phyloP scores from a whole-genome alignment of 2,888 invertebrate species.

The Syrphus vitripennis region DNA sequence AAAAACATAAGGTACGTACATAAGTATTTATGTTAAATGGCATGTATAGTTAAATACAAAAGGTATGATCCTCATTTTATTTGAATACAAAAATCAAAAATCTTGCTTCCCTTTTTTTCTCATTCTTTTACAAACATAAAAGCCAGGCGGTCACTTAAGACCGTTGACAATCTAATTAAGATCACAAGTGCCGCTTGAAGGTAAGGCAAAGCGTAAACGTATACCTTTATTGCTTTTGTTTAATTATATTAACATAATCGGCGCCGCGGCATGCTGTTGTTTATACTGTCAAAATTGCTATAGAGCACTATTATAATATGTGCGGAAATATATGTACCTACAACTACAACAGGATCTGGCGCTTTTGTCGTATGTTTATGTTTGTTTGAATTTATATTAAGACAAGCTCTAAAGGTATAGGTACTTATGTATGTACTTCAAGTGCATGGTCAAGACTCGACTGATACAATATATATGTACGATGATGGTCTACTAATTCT shows the following conservation, averaged over 20 bases:
- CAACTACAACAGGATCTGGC: conserved; percentile 9
- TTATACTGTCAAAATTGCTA: conserved; percentile 21
- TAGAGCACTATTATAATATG: neutral
- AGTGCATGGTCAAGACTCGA: conserved; percentile 44
- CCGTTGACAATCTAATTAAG: conserved; percentile 62
- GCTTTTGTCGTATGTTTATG: conserved; percentile 7
- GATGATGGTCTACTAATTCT: conserved; percentile 57
- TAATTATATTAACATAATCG: conserved; percentile 33
- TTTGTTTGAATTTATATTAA: neutral
- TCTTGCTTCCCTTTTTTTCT: neutral
- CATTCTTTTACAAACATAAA: neutral
- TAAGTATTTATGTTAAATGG: no score
- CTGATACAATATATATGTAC: neutral
- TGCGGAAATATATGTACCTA: conserved; percentile 20
- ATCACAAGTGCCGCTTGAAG: conserved; percentile 56
- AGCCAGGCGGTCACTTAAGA: conserved; percentile 39
- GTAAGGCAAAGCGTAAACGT: no score
- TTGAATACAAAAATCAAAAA: neutral
- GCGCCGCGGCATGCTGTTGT: neutral
- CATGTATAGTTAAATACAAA: no score
- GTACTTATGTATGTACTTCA: conserved; percentile 3
- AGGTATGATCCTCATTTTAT: neutral
- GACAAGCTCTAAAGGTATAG: neutral
- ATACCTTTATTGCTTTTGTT: conserved; percentile 42
- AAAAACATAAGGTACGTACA: no score